Base-by-base conservation (phyloP, 1,140 invertebrate genomes). In the Bombyx mori region DNA sequence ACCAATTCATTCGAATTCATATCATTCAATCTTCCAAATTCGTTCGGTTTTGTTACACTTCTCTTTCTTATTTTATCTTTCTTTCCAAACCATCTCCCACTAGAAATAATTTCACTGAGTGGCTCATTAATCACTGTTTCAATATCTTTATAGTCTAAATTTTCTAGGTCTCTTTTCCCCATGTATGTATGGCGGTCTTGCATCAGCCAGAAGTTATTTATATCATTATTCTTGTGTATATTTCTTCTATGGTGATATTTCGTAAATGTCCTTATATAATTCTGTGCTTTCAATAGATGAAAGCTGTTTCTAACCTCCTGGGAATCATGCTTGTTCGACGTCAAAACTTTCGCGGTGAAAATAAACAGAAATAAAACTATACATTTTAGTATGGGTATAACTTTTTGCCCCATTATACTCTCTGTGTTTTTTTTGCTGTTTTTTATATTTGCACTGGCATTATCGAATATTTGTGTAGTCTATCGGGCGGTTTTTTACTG, bases 241-340 rank as follows among this genome's bases (percentile, higher is more conserved):
- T 79, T 82, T 58, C 83, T 71, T 61, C 82, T 82, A 42, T 86
- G 83, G 52, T 86, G 83, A 44, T 86, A 86, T 72, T 85, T 86
- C 8, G 80, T 86, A 56, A 86, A 86, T 26, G 82, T 86, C 50
- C 83, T 69, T 12, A 86, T 82, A 68, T 85, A 86, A 52, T 82
- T 77, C 2, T 67, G 58, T 4, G 80, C 71, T 65, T 84, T 86
- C 6, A 63, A 57, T 18, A 78, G 75, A 22, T 85, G 79, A 57
- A 85, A 83, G 48, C 71, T 73, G 56, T 82, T 82, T 58, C 65
- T 72, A 4, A 60, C 54, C 44, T 85, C 83, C 42, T 79, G 72
- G 9, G 66, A 68, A 44, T 86, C 83, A 45, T 83, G 79, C 10
- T 82, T 80, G 6, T 76, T 68, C 9, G 83, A 82, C 8, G 83